Percentiles rank a stretch among this genome's conserved stretches.
These are phyloP conservation scores for Heliconius hewitsoni DNA, from an alignment of 1,140 invertebrate genomes.

Conservation along the genomic window DNA sequence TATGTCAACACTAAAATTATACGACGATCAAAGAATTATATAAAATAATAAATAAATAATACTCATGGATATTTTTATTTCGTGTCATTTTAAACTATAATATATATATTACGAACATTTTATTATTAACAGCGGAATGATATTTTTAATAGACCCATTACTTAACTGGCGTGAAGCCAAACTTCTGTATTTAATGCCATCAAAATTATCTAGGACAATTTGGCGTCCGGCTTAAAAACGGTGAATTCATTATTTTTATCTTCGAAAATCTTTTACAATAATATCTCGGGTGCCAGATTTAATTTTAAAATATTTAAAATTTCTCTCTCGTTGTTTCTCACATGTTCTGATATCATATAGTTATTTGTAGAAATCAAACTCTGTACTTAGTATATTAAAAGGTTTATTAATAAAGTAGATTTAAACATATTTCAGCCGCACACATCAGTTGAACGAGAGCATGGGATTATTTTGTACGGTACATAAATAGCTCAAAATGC, in stretches of 20 bases:
- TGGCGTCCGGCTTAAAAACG: constrained; percentile 72
- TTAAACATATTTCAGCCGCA: constrained; percentile 76
- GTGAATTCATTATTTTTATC: constrained; percentile 72
- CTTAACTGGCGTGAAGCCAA: constrained; percentile 65
- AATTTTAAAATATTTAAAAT: constrained; percentile 44
- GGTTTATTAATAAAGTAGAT: constrained; percentile 78
- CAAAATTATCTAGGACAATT: constrained; percentile 79
- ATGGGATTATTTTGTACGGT: constrained; percentile 73
- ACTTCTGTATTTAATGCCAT: constrained; percentile 70
- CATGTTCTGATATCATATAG: constrained; percentile 12
- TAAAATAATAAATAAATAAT: constrained; percentile 60
- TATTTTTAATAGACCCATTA: constrained; percentile 64
- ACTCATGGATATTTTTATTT: constrained; percentile 54
- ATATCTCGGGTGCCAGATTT: constrained; percentile 39
- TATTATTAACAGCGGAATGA: constrained; percentile 48
- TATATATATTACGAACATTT: constrained; percentile 38
- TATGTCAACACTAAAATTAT: constrained; percentile 42
- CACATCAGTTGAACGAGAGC: constrained; percentile 73
- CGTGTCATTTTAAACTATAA: constrained; percentile 21
- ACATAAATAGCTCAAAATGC: constrained; percentile 65
- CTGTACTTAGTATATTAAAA: constrained; percentile 64
- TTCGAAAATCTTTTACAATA: constrained; percentile 43
- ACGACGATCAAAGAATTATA: constrained; percentile 63
- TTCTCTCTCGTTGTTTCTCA: constrained; percentile 12
- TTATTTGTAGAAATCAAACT: constrained; percentile 41